Evolutionary conservation across 2,113 vertebrate genomes (phyloP).

Genomic region (Halcyon malimbica): DNA sequence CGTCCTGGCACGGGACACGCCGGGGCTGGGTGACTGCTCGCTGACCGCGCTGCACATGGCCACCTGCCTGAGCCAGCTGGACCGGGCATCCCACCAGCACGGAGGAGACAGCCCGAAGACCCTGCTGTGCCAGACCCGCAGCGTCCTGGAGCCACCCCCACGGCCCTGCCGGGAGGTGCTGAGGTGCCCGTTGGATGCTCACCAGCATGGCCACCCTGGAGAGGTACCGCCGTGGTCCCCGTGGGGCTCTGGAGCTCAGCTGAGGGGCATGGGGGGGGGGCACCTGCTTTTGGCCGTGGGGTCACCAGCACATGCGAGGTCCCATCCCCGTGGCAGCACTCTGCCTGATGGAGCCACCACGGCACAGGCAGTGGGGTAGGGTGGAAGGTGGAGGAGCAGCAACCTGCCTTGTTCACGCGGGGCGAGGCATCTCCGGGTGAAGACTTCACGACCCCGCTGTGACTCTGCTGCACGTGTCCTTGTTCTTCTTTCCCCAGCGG

Average conservation of each 20-base stretch:
- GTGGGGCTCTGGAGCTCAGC: accelerated
- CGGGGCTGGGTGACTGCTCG: slow-evolving; percentile 74
- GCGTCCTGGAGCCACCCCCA: not conserved
- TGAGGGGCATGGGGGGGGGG: not conserved
- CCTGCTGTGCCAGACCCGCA: not conserved
- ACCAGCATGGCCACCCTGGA: not conserved
- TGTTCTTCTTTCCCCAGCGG: not conserved
- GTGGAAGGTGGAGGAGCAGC: not conserved
- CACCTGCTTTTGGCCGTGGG: not conserved
- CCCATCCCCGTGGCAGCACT: not conserved
- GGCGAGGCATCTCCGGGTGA: not conserved
- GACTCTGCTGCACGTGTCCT: accelerated
- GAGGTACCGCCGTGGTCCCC: not conserved
- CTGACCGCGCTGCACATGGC: slow-evolving; percentile 80
- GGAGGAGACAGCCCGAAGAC: not conserved
- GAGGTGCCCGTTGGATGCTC: accelerated
- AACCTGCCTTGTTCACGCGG: accelerated
- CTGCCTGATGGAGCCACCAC: not conserved
- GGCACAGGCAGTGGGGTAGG: accelerated
- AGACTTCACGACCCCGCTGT: not conserved
- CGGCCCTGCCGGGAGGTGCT: not conserved
- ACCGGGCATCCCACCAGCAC: slow-evolving; percentile 10
- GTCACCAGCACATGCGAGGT: not conserved
- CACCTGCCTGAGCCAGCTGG: slow-evolving; percentile 78
- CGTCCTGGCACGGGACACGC: not conserved